Evolutionary conservation across 2,797 vertebrate species (phyloP).

Genomic region (Phoxinus dragarum): DNA sequence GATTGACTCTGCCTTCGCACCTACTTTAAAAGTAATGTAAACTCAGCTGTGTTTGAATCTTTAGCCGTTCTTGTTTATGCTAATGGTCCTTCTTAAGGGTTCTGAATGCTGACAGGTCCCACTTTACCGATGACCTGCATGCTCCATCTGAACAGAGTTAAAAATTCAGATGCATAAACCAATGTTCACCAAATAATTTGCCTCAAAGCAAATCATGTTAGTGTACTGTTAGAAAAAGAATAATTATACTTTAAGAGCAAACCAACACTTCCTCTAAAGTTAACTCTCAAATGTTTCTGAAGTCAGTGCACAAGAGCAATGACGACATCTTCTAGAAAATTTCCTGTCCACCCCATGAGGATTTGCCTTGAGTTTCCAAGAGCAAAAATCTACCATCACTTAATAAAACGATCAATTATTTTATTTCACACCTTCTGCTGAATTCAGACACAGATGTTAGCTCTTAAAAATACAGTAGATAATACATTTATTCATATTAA

Average conservation of each 20-base stretch:
- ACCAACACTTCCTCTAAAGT: neutral
- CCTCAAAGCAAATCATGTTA: neutral
- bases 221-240: no score
- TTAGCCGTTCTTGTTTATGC: neutral
- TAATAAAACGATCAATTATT: neutral
- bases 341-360: neutral
- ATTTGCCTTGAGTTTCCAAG: neutral
- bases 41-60: neutral
- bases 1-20: neutral
- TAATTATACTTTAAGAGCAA: neutral
- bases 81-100: neutral
- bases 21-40: neutral
- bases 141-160: neutral
- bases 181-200: neutral
- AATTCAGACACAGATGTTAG: neutral
- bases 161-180: neutral
- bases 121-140: neutral
- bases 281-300: neutral
- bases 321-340: constrained; percentile 32
- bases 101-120: neutral
- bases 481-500: neutral
- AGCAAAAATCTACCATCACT: neutral
- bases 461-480: neutral
- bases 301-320: neutral
- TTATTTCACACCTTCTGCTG: neutral